A percentile compares a stretch with the other conserved stretches of the same genome.
phyloP scores from a whole-genome alignment of 2,113 vertebrate species.

The Carettochelys insculpta region DNA sequence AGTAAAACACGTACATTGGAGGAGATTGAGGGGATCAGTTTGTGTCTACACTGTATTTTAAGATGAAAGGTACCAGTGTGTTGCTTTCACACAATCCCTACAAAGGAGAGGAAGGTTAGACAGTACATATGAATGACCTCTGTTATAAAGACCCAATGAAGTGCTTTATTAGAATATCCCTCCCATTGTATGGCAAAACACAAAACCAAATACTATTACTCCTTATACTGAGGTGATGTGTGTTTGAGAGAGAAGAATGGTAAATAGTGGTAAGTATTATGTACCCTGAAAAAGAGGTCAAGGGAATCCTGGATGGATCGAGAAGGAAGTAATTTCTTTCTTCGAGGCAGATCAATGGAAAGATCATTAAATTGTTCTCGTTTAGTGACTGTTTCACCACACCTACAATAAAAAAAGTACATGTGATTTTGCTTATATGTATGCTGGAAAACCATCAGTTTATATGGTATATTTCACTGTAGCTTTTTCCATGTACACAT shows the following conservation, averaged over 20 bases:
- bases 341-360: constrained; percentile 95
- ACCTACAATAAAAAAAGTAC: constrained; percentile 75
- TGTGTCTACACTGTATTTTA: background rate
- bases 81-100: background rate
- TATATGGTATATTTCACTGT: background rate
- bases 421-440: background rate
- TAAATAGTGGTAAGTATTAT: background rate
- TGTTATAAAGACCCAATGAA: background rate
- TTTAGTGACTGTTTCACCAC: constrained; percentile 93
- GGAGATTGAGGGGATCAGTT: background rate
- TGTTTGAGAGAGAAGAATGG: no score
- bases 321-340: constrained; percentile 89
- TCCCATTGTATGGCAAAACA: background rate
- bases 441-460: background rate
- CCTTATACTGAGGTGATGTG: background rate
- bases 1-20: background rate
- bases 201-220: background rate
- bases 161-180: background rate
- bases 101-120: background rate
- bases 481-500: background rate
- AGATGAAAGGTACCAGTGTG: background rate
- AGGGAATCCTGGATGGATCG: constrained; percentile 97
- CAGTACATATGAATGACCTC: background rate
- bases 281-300: constrained; percentile 96
- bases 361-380: constrained; percentile 97